phyloP scores from a whole-genome alignment of 2,888 invertebrate genomes.

The Cephus nigrinus region DNA sequence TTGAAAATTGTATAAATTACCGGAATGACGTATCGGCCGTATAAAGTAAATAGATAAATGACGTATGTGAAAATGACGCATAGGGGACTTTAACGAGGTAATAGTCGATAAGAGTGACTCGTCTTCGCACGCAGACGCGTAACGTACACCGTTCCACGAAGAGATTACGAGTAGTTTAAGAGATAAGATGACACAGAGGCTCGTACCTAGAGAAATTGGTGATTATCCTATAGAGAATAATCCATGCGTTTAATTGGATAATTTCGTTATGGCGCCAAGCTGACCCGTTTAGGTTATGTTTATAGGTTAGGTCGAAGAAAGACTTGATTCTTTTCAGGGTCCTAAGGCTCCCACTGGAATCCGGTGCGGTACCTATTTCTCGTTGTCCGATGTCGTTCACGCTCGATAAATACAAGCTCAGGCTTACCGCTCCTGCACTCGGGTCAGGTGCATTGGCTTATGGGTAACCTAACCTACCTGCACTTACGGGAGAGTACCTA shows the following conservation, averaged over 20 bases:
- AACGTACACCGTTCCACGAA: conserved; percentile 34
- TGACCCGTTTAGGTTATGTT: conserved; percentile 14
- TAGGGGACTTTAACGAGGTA: neutral
- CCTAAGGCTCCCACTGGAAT: conserved; percentile 18
- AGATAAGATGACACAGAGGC: conserved; percentile 21
- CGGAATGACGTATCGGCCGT: neutral
- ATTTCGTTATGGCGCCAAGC: conserved; percentile 52
- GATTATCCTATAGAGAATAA: conserved; percentile 51
- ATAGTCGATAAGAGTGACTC: conserved; percentile 17
- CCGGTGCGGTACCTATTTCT: neutral
- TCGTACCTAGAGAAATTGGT: conserved; percentile 26
- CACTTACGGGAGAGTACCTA: neutral
- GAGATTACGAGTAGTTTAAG: conserved; percentile 27
- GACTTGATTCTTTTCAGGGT: neutral
- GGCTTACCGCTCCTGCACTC: neutral
- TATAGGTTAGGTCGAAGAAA: neutral
- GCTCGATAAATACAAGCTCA: neutral
- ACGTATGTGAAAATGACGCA: neutral
- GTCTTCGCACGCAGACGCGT: conserved; percentile 8
- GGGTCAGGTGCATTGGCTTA: neutral
- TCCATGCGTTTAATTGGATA: conserved; percentile 46
- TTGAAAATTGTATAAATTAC: neutral
- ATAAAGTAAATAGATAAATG: neutral
- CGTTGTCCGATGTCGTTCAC: neutral
- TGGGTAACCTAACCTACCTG: neutral